Conservation (phyloP, 2,113 vertebrate genomes). For the Dicerorhinus sumatrensis region DNA sequence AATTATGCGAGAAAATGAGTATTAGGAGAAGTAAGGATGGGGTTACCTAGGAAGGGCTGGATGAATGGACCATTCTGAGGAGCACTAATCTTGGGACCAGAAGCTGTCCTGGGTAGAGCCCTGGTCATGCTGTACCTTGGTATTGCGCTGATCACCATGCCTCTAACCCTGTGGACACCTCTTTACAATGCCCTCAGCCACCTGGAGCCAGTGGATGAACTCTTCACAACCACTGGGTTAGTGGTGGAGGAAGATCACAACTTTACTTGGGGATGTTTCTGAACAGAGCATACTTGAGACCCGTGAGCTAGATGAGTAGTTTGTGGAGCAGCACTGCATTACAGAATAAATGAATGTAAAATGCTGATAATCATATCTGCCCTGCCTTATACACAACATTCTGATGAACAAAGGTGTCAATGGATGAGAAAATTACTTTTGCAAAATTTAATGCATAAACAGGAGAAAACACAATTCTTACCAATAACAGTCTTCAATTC, state of each 20-base stretch:
- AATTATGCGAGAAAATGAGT: not conserved
- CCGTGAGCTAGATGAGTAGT: too few species aligned
- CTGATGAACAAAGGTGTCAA: not conserved
- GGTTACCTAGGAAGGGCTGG: not conserved
- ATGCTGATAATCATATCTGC: too few species aligned
- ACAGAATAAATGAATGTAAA: not conserved
- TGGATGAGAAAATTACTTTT: not conserved
- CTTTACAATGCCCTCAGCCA: too few species aligned
- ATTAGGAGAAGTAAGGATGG: not conserved
- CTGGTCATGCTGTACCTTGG: not conserved
- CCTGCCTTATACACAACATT: not conserved
- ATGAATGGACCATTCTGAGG: not conserved
- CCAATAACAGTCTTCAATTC: not conserved
- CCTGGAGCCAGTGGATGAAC: too few species aligned
- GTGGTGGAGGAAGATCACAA: not conserved
- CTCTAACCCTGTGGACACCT: not conserved
- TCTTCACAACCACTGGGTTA: accelerated
- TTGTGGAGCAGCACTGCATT: not conserved
- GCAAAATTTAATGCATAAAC: not conserved
- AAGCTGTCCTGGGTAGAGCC: not conserved
- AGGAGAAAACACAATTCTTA: not conserved
- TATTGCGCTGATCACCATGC: not conserved
- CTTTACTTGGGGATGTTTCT: not conserved
- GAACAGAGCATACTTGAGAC: not conserved
- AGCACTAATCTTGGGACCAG: not conserved